Evolutionary conservation across 64 coral and sea anemone species (phyloP).

Genomic region (Montipora cactus): DNA sequence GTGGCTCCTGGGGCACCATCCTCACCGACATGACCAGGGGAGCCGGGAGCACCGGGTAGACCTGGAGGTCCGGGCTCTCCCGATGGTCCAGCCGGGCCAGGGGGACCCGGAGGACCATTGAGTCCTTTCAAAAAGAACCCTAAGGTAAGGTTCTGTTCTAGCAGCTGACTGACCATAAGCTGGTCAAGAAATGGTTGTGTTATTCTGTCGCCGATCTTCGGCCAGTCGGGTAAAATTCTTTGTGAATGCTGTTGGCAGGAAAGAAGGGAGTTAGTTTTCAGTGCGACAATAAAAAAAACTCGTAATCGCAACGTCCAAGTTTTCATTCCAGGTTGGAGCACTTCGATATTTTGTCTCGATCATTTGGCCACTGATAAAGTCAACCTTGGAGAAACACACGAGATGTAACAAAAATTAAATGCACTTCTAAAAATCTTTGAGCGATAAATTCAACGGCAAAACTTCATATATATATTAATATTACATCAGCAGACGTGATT

Average conservation of each 20-base stretch:
- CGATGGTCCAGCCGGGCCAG: slow-evolving; percentile 87
- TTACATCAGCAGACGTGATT: no score
- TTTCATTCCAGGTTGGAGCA: no score
- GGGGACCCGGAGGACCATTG: slow-evolving; percentile 94
- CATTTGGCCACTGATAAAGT: no score
- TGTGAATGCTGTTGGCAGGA: slow-evolving; percentile 75
- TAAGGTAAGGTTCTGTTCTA: slow-evolving; percentile 98
- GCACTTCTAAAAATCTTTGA: no score
- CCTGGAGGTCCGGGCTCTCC: slow-evolving; percentile 92
- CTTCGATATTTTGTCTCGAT: no score
- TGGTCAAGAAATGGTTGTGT: slow-evolving; percentile 99
- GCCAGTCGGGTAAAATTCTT: slow-evolving; percentile 97
- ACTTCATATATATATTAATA: no score
- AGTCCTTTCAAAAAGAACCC: slow-evolving; percentile 99
- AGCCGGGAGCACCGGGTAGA: slow-evolving; percentile 83
- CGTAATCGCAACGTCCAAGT: no score
- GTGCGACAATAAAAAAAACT: no score
- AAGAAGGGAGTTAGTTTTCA: neutral
- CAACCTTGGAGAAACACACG: no score
- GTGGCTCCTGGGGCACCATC: slow-evolving; percentile 98
- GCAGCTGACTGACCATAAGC: slow-evolving; percentile 98
- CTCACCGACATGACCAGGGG: slow-evolving; percentile 98
- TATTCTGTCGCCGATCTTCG: slow-evolving; percentile 99
- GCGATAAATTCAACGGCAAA: no score
- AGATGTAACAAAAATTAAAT: no score